Conservation (phyloP, 1,140 invertebrate genomes). For the Pachyrhynchus sulphureomaculatus region DNA sequence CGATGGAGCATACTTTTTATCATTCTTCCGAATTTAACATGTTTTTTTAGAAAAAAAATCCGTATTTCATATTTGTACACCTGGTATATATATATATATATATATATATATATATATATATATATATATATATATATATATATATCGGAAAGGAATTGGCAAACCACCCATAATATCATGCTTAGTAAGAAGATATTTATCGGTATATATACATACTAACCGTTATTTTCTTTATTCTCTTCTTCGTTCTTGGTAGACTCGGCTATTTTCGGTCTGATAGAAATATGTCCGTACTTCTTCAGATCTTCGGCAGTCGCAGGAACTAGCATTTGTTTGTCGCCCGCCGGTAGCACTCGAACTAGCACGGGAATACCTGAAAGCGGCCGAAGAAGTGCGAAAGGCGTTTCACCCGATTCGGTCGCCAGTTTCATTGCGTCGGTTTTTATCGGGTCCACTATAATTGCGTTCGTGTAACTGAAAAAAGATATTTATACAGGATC, state of each 20-base stretch:
- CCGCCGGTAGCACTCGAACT: constrained; percentile 58
- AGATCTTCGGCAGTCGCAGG: constrained; percentile 49
- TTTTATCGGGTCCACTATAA: constrained; percentile 59
- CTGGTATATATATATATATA: no score
- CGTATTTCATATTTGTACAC: no score
- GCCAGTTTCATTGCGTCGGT: constrained; percentile 61
- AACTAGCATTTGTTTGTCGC: constrained; percentile 55
- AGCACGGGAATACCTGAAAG: constrained; percentile 61
- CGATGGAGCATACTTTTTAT: no score
- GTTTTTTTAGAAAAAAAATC: no score
- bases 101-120: no score
- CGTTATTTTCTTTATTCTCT: constrained; percentile 1
- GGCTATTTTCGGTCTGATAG: constrained; percentile 36
- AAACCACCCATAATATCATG: no score
- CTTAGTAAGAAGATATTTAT: no score
- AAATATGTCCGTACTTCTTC: constrained; percentile 46
- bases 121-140: no score
- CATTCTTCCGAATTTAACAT: no score
- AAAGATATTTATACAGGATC: background rate
- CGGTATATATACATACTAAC: background rate
- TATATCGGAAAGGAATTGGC: no score
- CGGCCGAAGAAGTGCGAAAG: constrained; percentile 61
- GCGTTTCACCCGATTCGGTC: constrained; percentile 53
- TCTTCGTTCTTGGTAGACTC: background rate
- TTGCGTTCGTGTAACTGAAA: constrained; percentile 45